Percentiles rank a stretch among this genome's conserved stretches.
Evolutionary conservation across 92 coral and sea anemone genomes (phyloP).

Genomic region (Montipora capitata): DNA sequence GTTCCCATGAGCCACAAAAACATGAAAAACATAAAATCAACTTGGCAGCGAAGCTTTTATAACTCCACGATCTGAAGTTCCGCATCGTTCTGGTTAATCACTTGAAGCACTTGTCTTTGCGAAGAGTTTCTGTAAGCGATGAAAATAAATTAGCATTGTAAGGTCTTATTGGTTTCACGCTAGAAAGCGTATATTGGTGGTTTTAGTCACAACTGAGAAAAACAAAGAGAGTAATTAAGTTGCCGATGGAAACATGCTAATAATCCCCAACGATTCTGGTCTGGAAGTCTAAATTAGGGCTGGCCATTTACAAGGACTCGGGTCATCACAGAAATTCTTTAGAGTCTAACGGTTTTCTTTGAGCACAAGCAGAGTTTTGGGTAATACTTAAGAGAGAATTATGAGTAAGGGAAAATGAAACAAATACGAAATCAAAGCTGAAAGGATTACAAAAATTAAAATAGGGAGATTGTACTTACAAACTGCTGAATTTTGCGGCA

Average conservation of each 20-base stretch:
- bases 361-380: not conserved
- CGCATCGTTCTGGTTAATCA: not conserved
- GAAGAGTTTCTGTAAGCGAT: conserved; percentile 3
- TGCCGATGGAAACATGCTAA: not conserved
- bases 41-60: not conserved
- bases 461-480: too few species aligned
- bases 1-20: too few species aligned
- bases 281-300: too few species aligned
- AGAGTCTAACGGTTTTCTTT: not conserved
- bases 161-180: not conserved
- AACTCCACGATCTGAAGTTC: not conserved
- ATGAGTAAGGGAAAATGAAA: not conserved
- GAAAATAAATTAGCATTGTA: not conserved
- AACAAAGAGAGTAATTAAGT: not conserved
- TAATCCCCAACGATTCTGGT: not conserved
- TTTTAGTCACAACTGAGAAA: not conserved
- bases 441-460: too few species aligned
- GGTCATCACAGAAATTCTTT: too few species aligned
- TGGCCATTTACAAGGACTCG: too few species aligned
- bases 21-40: not conserved
- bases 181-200: not conserved
- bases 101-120: not conserved
- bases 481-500: too few species aligned
- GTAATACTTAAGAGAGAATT: not conserved
- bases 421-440: not conserved